Base-by-base conservation (phyloP, 35 echinoderm and acorn worm species). In the Stichopus chloronotus region DNA sequence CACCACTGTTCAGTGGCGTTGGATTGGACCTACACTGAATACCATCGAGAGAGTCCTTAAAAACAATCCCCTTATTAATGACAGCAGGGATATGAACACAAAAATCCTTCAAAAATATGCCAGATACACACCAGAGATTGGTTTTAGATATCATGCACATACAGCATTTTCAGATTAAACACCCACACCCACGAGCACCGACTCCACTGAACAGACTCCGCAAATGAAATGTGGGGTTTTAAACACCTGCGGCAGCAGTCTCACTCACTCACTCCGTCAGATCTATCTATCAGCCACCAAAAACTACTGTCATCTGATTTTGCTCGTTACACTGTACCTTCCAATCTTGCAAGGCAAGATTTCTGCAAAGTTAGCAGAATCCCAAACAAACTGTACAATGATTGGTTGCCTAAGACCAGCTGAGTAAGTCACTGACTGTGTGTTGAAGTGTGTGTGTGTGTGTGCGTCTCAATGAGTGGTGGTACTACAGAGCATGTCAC, bases 291-390 rank as follows among this genome's bases (percentile, higher is more conserved):
- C 11, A 65, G 19, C 61, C 61, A 65, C 19, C 61, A 65, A 65
- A 63, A 65, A 9, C 61, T 14, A 19, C 19, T 65, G 61, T 65
- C 61, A 65, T 65, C 19, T 43, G 30, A 43, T 43, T 43, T 43
- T 43, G 30, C 30, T 43, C 3, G 0, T 43, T 43, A 43, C 61
- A 65, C 61, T 65, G 61, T 65, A 19, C 19, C 11, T 65, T 14
- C 19, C 61, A 65, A 65, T 65, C 61, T 8, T 19, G 9, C 19
- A 9, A 11, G 61, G 61, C 61, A 65, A 19, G 19, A 13, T 83
- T 83, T 83, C 53, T 83, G 80, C 80, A 83, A 83, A 83, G 43
- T 83, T 83, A 55, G 80, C 80, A 83, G 53, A 83, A 83, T 83
- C 17, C 52, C 43, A 83, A 83, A 9, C 52, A 52, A 13, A 43